These are phyloP conservation scores for Phymorhynchus buccinoides DNA, from an alignment of 1,140 invertebrate genomes.

Conservation along the genomic window DNA sequence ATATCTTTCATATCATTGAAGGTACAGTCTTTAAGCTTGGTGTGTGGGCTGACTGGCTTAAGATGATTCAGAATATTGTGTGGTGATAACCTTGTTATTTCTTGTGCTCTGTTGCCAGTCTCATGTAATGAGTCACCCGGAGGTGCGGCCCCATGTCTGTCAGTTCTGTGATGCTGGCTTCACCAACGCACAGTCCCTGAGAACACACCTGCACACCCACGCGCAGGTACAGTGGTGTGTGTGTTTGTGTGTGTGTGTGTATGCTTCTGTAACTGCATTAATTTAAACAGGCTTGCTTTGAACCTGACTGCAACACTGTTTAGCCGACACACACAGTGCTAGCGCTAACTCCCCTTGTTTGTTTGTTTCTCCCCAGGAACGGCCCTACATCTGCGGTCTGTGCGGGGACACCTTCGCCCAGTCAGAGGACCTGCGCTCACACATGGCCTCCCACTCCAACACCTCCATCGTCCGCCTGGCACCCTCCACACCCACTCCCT, in stretches of 20 bases:
- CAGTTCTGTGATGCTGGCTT: conserved; percentile 83
- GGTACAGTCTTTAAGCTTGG: too few relatives aligned
- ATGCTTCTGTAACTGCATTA: too few relatives aligned
- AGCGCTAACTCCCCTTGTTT: too few relatives aligned
- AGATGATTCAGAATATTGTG: too few relatives aligned
- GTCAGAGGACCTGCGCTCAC: conserved; percentile 49
- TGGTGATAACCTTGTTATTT: too few relatives aligned
- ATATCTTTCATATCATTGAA: too few relatives aligned
- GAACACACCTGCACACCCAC: conserved; percentile 67
- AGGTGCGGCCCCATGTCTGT: conserved; percentile 95
- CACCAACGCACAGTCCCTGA: conserved; percentile 66
- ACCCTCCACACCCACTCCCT: background rate
- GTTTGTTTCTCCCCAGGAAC: too few relatives aligned
- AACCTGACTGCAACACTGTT: too few relatives aligned
- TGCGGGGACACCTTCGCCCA: conserved; percentile 66
- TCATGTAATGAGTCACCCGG: conserved; percentile 96
- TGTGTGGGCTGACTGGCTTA: too few relatives aligned
- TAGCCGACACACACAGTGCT: too few relatives aligned
- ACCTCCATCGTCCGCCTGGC: conserved; percentile 40
- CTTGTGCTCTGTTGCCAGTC: conserved; percentile 73
- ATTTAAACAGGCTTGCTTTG: too few relatives aligned
- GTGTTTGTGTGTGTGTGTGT: background rate
- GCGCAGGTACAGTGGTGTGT: conserved; percentile 56
- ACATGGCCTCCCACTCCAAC: conserved; percentile 50
- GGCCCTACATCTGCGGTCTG: conserved; percentile 66